Base-by-base conservation (phyloP, 2,888 invertebrate genomes). In the Dolichopus griseipennis region DNA sequence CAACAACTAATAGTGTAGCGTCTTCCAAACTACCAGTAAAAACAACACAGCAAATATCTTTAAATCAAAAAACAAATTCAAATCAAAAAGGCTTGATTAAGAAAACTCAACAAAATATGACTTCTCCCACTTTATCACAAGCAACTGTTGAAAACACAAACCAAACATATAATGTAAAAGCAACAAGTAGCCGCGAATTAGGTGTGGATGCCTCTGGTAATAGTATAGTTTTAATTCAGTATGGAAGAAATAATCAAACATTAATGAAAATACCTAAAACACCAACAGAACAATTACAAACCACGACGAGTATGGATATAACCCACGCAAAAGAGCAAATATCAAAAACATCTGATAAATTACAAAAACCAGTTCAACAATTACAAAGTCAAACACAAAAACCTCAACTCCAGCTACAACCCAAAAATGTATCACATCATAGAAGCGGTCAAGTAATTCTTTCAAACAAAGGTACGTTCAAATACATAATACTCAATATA, bases 231-330 rank as follows among this genome's bases (percentile, higher is more conserved):
- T 27, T 63, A 63, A 63, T 63, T 27, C 22, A 63, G 8, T 27
- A 63, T 6, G 63, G 63, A 4, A 52, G n/a, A 52, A 63, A 63
- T 63, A 63, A 27, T 15, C 63, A 63, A 52, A 52, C 9, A 52
- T 52, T 52, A 52, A 52, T 52, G 63, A 63, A 63, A 63, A 27
- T 63, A 27, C 27, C 27, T 15, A 63, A 63, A 63, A 18, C 27
- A 27, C 15, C 63, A 1, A 63, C 63, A 27, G 63, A 63, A 52
- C 52, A 52, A 1, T 12, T n/a, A 18, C 52, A 52, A 18, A 12
- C 52, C 6, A 12, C 52, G 2, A 18, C 18, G 4, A 18, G 2
- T 12, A 15, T 12, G 2, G 18, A 52, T 3, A 52, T 18, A 52
- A 52, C 2, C 1, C 6, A 2, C 18, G 1, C 52, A 18, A 52